phyloP scores from a whole-genome alignment of 37 sponge, comb jelly and placozoan genomes.

The Geodia barretti region DNA sequence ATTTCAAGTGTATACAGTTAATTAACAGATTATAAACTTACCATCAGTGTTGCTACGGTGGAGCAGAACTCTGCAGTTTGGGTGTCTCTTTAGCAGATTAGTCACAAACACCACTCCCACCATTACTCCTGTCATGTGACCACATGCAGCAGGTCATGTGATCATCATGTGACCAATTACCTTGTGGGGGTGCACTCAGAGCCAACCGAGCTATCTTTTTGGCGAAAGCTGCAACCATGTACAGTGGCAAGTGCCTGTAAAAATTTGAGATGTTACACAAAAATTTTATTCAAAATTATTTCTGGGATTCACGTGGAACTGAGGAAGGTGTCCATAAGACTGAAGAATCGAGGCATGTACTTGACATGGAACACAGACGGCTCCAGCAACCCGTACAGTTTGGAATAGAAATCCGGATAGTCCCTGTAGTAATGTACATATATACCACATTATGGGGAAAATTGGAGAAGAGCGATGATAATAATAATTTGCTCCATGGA shows the following conservation, averaged over 20 bases:
- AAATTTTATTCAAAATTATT: background rate
- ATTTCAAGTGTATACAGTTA: background rate
- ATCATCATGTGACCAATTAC: constrained; percentile 13
- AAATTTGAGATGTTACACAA: too few species aligned
- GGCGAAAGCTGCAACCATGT: constrained; percentile 92
- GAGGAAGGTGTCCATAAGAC: constrained; percentile 87
- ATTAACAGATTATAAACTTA: background rate
- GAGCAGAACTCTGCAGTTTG: constrained; percentile 85
- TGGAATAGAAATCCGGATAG: constrained; percentile 91
- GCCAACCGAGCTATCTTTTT: constrained; percentile 85
- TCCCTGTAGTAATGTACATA: constrained; percentile 78
- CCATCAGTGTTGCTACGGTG: constrained; percentile 60
- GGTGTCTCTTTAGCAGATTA: constrained; percentile 92
- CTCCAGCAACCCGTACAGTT: constrained; percentile 79
- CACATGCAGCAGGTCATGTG: background rate
- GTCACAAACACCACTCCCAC: constrained; percentile 68
- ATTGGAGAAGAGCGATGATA: too few species aligned
- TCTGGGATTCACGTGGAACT: constrained; percentile 64
- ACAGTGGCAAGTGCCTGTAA: constrained; percentile 87
- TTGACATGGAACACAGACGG: constrained; percentile 70
- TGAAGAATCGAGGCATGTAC: constrained; percentile 82
- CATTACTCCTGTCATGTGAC: constrained; percentile 56
- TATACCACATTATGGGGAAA: too few species aligned
- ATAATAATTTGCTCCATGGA: too few species aligned
- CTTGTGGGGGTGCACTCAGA: constrained; percentile 87